These are phyloP conservation scores for Ptiloglossa arizonensis DNA, from an alignment of 1,140 invertebrate species.

Conservation along the genomic window DNA sequence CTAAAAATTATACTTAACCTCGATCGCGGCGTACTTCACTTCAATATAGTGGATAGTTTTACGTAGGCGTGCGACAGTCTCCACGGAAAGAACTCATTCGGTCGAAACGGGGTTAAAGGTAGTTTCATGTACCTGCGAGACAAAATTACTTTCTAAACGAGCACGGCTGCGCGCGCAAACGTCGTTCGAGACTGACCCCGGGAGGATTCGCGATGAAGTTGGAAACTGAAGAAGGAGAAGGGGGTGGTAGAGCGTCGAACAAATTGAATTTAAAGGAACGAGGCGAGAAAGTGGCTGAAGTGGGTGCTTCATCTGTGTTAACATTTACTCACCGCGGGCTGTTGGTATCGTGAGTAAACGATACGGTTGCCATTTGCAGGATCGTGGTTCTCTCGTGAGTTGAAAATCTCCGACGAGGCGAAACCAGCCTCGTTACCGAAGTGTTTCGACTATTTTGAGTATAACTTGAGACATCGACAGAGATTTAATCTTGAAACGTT, in stretches of 20 bases:
- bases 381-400: no score
- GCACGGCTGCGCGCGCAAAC: no score
- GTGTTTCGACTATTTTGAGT: no score
- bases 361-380: not conserved
- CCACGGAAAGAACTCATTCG: slow-evolving; percentile 21
- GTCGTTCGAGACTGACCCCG: not conserved
- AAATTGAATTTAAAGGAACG: not conserved
- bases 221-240: not conserved
- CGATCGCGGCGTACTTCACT: not conserved
- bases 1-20: slow-evolving; percentile 7
- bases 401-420: no score
- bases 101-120: slow-evolving; percentile 27
- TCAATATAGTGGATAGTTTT: slow-evolving; percentile 8
- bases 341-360: not conserved
- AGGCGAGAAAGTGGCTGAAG: not conserved
- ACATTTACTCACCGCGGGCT: not conserved
- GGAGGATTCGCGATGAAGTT: not conserved
- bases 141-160: slow-evolving; percentile 36
- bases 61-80: not conserved
- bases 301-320: not conserved
- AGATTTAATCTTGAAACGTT: no score
- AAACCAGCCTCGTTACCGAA: no score
- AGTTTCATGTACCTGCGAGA: slow-evolving; percentile 23
- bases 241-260: no score
- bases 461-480: no score